Base-by-base conservation (phyloP, 2,888 invertebrate genomes). In the Ganaspis brasiliensis region DNA sequence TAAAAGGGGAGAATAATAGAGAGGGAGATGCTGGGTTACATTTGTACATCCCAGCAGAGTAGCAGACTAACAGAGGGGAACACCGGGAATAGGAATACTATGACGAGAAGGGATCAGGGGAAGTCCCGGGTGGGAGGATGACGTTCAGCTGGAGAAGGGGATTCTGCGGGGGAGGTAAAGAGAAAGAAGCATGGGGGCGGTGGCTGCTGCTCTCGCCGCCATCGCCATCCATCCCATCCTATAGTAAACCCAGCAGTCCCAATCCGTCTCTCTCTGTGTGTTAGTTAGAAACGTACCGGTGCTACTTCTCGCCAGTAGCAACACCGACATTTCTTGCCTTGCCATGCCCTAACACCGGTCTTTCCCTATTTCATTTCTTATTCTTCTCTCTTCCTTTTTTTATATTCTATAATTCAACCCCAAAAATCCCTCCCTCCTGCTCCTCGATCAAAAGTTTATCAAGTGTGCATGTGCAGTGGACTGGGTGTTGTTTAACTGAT, bases 121-220 rank as follows among this genome's bases (percentile, higher is more conserved):
- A 31, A 31, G 61, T 76, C 77, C 79, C 79, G 81, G 70, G 79
- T 79, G 76, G 71, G 40, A 78, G 74, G 26, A 49, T 10, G 35
- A 16, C 6, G 5, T 16, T n/a, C 3, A 10, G 52, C 19, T 26
- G 35, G 14, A 16, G 55, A 4, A 49, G 71, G 55, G 70, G 52
- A 40, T 71, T 37, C 16, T 35, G 67, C 70, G 74, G 52, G 73
- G 52, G 78, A 40, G 78, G 73, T 78, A 75, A 80, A 78, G 81
- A 83, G 79, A 81, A 79, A 80, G 84, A 83, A 85, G 83, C 84
- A 89, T 88, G 90, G 89, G 88, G 93, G 90, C 93, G 93, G 85
- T 93, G 87, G 88, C 90, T 85, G 82, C 85, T 94, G 94, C 83
- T 93, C 93, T 84, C 94, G 94, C 79, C 95, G 95, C 71, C 95